Evolutionary conservation across 1,140 invertebrate species (phyloP).

Genomic region (Pygmarrhopalites habei): DNA sequence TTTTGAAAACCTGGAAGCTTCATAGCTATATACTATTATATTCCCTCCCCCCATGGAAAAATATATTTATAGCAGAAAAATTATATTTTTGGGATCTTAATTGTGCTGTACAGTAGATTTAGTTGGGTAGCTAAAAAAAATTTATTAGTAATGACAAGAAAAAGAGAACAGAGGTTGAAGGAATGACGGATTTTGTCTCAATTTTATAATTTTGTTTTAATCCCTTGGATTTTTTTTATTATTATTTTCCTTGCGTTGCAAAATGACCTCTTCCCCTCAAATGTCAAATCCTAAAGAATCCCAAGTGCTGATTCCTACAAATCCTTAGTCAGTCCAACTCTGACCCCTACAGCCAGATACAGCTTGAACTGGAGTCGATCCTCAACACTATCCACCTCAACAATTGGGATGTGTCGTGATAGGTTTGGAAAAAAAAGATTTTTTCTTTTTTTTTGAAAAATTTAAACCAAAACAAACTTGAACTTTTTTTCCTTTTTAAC

Average conservation of each 20-base stretch:
- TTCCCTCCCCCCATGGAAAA: too few species aligned
- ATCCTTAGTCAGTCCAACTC: slow-evolving; percentile 28
- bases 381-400: slow-evolving; percentile 30
- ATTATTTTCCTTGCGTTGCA: too few species aligned
- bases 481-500: not conserved
- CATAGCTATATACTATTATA: too few species aligned
- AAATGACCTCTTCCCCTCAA: not conserved
- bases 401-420: slow-evolving; percentile 38
- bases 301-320: slow-evolving; percentile 34
- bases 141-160: not conserved
- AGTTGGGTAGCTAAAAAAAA: too few species aligned
- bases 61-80: too few species aligned
- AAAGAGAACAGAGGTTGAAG: not conserved
- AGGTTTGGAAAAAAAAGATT: slow-evolving; percentile 23
- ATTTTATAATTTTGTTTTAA: slow-evolving; percentile 15
- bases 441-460: not conserved
- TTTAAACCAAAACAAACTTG: not conserved
- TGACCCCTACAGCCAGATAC: slow-evolving; percentile 25
- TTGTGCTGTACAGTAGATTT: too few species aligned
- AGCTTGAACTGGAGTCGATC: slow-evolving; percentile 31
- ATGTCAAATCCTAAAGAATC: slow-evolving; percentile 12
- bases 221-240: slow-evolving; percentile 13
- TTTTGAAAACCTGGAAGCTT: too few species aligned
- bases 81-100: too few species aligned
- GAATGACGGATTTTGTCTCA: not conserved